A percentile compares a stretch with the other conserved stretches of the same genome.
phyloP scores from a whole-genome alignment of 2,797 vertebrate species.

The Pangasius krempfi region DNA sequence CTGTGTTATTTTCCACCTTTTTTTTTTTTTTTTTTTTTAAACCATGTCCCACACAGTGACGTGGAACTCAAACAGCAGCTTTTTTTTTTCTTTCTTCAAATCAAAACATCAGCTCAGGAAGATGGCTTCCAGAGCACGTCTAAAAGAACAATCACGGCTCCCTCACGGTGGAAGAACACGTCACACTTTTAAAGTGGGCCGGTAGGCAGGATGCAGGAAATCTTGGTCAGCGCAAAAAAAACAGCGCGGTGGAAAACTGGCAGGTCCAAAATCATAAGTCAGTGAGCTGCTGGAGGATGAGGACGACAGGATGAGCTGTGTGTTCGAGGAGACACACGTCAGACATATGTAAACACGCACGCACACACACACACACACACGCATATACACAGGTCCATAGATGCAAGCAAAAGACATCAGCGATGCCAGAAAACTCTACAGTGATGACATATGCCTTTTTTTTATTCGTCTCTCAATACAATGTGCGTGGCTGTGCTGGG shows the following conservation, averaged over 20 bases:
- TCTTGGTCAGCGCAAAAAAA: constrained; percentile 76
- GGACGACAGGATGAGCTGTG: not conserved
- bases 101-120: constrained; percentile 1
- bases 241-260: constrained; percentile 40
- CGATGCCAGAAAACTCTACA: not conserved
- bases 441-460: not conserved
- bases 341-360: not conserved
- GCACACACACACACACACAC: not conserved
- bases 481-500: not conserved
- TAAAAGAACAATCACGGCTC: constrained; percentile 27
- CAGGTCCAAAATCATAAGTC: constrained; percentile 34
- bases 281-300: not conserved
- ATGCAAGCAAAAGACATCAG: not conserved
- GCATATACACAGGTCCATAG: not conserved
- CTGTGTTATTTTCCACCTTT: not conserved
- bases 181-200: constrained; percentile 45
- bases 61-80: not conserved
- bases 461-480: not conserved
- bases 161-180: constrained; percentile 6
- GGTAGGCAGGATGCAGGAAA: constrained; percentile 58
- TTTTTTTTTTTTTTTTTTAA: not conserved
- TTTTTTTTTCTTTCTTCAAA: constrained; percentile 32
- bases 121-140: constrained; percentile 20
- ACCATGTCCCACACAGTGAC: constrained; percentile 16
- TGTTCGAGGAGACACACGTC: not conserved